Evolutionary conservation across 2,797 vertebrate species (phyloP).

Genomic region (Chelonia mydas): DNA sequence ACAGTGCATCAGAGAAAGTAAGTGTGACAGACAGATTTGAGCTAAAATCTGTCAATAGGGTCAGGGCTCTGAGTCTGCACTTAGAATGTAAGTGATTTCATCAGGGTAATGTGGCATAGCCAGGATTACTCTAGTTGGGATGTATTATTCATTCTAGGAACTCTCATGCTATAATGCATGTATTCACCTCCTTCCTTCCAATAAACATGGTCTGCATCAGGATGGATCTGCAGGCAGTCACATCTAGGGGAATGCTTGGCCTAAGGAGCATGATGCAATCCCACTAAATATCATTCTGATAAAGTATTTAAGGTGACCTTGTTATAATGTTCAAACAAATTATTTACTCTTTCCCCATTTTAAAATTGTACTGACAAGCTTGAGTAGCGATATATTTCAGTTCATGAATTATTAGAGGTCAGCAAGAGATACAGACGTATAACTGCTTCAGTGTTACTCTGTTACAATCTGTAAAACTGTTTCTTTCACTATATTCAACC

Average conservation of each 20-base stretch:
- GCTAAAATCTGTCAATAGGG: neutral
- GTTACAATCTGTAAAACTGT: neutral
- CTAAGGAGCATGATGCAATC: neutral
- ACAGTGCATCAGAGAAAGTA: neutral
- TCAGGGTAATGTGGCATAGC: neutral
- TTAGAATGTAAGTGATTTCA: neutral
- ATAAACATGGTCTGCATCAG: neutral
- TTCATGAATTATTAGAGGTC: conserved; percentile 17
- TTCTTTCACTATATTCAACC: neutral
- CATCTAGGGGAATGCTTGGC: neutral
- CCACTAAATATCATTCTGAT: neutral
- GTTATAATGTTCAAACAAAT: conserved; percentile 34
- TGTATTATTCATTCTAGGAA: neutral
- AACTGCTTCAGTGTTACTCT: neutral
- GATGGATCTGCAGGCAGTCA: neutral
- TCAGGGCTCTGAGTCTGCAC: neutral
- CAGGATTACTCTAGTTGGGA: neutral
- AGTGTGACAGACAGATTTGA: neutral
- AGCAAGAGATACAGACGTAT: neutral
- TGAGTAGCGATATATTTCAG: conserved; percentile 48
- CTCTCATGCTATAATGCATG: neutral
- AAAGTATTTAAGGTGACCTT: conserved; percentile 42
- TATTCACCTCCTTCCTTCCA: neutral
- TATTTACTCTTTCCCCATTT: conserved; percentile 22
- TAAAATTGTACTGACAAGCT: conserved; percentile 21